Evolutionary conservation across 1,140 invertebrate genomes (phyloP), one percentile per base, ranked within the genome.

Genomic region (Saccostrea glomerata): DNA sequence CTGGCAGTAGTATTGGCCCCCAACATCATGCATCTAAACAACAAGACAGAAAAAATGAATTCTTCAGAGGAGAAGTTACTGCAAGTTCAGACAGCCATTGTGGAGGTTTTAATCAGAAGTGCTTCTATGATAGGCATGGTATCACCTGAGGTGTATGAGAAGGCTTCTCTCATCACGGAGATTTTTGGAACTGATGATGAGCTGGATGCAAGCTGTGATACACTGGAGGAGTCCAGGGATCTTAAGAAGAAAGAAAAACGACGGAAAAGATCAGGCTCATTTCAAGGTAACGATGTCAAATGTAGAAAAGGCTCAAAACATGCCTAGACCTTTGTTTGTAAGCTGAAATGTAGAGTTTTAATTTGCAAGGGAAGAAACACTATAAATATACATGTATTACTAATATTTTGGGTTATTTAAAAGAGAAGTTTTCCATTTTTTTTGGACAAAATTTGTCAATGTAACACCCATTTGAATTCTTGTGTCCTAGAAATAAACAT

Each of bases 1-100:
- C 94, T 98, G 63, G 97, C 97, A 0, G 97, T 97, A 90, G 96
- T 98, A 20, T 94, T 98, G 93, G 96, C 97, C 5, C 97, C 98
- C 17, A 97, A 97, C 93, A 95, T 98, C 77, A 97, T 98, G 96
- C 97, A 97, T n/a, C 93, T 97, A 12, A 93, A 92, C 85, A 94
- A 89, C 47, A 94, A 96, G 95, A 93, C 95, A 95, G 96, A 85
- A 95, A 96, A 92, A 94, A 96, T 89, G 96, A 93, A 92, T 90
- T 90, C 91, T 9, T 85, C 90, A 58, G 93, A 93, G 88, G 92
- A 92, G 82, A 94, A 94, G 84, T 86, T 93, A 13, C 89, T 95
- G 12, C 93, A 94, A 83, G 89, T 90, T 86, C 92, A 95, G 89
- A 94, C 94, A 40, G 89, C 90, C 11, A 91, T 94, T 93, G 96